These are phyloP conservation scores for Parazoanthus atlanticus DNA, from an alignment of 92 coral and sea anemone species.

Conservation along the genomic window DNA sequence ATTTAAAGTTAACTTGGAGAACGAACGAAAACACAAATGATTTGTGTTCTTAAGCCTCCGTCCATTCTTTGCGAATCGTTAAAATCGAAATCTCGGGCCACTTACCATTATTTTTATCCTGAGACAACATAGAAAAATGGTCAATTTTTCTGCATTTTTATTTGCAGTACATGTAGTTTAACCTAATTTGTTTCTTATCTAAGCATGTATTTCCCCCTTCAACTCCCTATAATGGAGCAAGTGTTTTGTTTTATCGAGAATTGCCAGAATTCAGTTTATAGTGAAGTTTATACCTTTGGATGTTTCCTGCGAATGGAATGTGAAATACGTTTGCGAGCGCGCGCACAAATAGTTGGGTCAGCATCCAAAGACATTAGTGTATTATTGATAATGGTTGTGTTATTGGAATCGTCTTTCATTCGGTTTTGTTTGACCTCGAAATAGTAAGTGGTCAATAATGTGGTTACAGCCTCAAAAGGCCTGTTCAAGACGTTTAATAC, in stretches of 20 bases:
- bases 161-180: no score
- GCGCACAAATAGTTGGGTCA: background rate
- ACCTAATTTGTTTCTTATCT: background rate
- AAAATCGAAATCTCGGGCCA: background rate
- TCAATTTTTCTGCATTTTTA: no score
- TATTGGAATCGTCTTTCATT: slow-evolving; percentile 5
- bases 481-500: background rate
- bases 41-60: no score
- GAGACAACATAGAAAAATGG: background rate
- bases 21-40: no score
- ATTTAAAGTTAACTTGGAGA: background rate
- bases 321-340: slow-evolving; percentile 2
- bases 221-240: background rate
- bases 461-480: background rate
- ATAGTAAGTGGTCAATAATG: background rate
- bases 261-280: background rate
- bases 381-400: background rate
- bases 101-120: background rate
- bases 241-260: background rate
- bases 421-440: slow-evolving; percentile 12
- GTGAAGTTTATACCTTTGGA: background rate
- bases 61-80: background rate
- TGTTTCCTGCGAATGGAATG: slow-evolving; percentile 14
- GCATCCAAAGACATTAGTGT: background rate
- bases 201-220: background rate